These are phyloP conservation scores for Engraulis encrasicolus DNA, from an alignment of 2,113 vertebrate species.

Conservation along the genomic window DNA sequence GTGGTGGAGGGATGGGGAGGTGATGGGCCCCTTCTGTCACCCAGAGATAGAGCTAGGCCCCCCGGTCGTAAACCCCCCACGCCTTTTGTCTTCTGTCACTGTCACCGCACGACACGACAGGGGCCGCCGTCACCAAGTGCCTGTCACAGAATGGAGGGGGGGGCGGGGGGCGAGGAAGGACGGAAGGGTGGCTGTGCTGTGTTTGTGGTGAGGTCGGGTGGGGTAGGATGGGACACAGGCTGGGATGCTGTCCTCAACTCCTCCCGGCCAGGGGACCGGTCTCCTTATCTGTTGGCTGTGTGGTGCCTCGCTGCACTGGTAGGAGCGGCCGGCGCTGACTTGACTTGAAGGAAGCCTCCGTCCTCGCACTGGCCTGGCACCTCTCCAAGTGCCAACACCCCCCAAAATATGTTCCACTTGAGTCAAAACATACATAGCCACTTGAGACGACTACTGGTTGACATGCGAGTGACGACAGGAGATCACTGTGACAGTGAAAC, in stretches of 20 bases:
- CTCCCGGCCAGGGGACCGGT: background rate
- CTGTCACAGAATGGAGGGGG: background rate
- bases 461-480: conserved; percentile 5
- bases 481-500: background rate
- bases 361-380: no score
- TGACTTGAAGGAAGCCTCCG: background rate
- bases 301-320: background rate
- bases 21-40: conserved; percentile 81
- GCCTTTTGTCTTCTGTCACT: conserved; percentile 25
- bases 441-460: conserved; percentile 38
- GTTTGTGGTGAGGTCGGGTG: no score
- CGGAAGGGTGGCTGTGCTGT: no score
- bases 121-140: background rate
- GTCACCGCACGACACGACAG: conserved; percentile 28
- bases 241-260: background rate
- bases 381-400: conserved; percentile 51
- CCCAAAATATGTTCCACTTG: conserved; percentile 63
- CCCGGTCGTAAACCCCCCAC: conserved; percentile 25
- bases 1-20: no score
- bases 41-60: conserved; percentile 72
- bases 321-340: no score
- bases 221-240: no score
- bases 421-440: conserved; percentile 52
- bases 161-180: no score
- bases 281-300: background rate